Base-by-base conservation (phyloP, 2,113 vertebrate genomes). In the Okapia johnstoni region DNA sequence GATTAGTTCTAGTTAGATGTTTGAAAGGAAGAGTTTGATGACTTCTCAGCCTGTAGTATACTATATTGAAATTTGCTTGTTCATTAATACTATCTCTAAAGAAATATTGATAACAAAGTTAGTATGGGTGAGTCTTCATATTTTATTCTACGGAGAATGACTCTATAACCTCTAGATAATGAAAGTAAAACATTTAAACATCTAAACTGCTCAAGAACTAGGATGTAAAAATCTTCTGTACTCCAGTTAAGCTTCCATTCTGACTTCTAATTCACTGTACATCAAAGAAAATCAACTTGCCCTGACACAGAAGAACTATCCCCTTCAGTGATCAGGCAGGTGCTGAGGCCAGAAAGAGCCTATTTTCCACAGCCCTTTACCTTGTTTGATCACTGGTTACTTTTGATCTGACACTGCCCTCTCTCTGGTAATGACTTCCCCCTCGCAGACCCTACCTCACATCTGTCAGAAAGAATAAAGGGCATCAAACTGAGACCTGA, bases 401-500 rank as follows among this genome's bases (percentile, higher is more conserved):
- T 99, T 99, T 99, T 99, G 98, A 99, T 99, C 98, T 99, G 99
- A 99, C 99, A 98, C 98, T 99, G 98, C 98, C 98, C 99, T 98
- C 98, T 95, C 90, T 52, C 98, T 98, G 96, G 98, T 99, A 99
- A 99, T 99, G 98, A 99, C 99, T 99, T 99, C 98, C 98, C 98
- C 98, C 98, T 98, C 40, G 43, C 96, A 98, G 98, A 99, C 99
- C 98, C 97, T 98, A 99, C 98, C 98, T 99, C 98, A 58, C 98
- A 99, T 98, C 99, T 99, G 99, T 99, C 99, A 99, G 93, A 88
- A 96, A 46, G 98, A 99, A 99, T 99, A 99, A 99, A 99, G 98
- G 98, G 98, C 98, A 98, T 99, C 99, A 99, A 98, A 98, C 98
- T 98, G 98, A 96, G 96, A 96, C 97, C 98, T 99, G 99, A 99